Percentiles rank a stretch among this genome's conserved stretches.
These are phyloP conservation scores for Buphagus erythrorhynchus DNA, from an alignment of 2,797 vertebrate species.

Conservation along the genomic window DNA sequence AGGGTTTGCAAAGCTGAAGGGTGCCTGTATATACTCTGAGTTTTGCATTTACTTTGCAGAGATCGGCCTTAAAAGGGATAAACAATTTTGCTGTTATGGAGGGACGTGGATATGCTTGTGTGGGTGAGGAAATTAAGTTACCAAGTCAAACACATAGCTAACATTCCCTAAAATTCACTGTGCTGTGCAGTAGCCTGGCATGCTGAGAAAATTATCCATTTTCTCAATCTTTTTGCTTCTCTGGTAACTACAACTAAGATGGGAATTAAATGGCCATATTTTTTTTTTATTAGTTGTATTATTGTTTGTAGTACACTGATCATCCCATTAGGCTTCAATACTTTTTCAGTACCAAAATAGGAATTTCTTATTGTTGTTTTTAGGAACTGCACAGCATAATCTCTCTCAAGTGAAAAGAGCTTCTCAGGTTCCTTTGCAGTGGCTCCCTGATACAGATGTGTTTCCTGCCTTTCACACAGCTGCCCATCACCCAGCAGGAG, in stretches of 20 bases:
- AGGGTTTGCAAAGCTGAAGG: background rate
- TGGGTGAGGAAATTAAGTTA: slow-evolving; percentile 9
- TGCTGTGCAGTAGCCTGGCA: background rate
- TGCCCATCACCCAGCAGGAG: background rate
- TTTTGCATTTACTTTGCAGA: background rate
- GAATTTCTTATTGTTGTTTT: background rate
- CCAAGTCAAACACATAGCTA: background rate
- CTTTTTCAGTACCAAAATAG: background rate
- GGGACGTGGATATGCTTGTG: background rate
- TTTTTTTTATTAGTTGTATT: background rate
- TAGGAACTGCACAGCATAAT: background rate
- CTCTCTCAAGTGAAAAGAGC: background rate
- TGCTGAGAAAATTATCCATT: background rate
- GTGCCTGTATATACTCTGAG: background rate
- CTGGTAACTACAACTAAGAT: background rate
- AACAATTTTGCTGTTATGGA: slow-evolving; percentile 31
- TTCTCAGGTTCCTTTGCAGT: background rate
- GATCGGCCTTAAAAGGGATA: slow-evolving; percentile 13
- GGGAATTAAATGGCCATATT: background rate
- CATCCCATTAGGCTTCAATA: background rate
- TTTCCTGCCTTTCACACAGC: background rate
- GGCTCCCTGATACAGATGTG: background rate
- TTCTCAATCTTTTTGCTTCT: background rate
- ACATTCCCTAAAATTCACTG: background rate
- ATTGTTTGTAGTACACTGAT: background rate